Conservation (phyloP, 2,888 invertebrate genomes). For the Drosophila picticornis region DNA sequence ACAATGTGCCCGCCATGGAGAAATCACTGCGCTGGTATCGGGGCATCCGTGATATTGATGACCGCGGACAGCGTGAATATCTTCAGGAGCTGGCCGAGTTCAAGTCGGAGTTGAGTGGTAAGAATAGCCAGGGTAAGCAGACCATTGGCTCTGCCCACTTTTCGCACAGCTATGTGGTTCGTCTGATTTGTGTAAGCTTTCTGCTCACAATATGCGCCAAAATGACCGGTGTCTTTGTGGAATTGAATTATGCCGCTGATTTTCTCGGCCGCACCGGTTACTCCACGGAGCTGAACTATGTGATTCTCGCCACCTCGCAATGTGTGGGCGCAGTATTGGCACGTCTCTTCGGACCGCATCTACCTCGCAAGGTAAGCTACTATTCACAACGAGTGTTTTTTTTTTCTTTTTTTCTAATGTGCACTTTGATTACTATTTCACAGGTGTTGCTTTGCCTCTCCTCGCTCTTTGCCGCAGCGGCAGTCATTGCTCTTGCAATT, state of each 20-base stretch:
- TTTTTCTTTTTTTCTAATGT: background rate
- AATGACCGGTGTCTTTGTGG: constrained; percentile 78
- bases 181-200: constrained; percentile 68
- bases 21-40: constrained; percentile 83
- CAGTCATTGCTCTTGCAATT: constrained; percentile 62
- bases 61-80: constrained; percentile 74
- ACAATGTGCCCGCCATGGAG: constrained; percentile 71
- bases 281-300: constrained; percentile 59
- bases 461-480: constrained; percentile 64
- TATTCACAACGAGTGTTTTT: background rate
- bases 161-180: constrained; percentile 55
- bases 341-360: constrained; percentile 58
- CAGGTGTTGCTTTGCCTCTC: constrained; percentile 74
- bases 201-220: constrained; percentile 77
- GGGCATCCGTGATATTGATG: constrained; percentile 80
- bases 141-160: constrained; percentile 33
- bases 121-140: constrained; percentile 11
- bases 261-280: constrained; percentile 55
- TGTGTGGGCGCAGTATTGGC: constrained; percentile 72
- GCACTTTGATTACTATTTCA: background rate
- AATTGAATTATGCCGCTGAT: constrained; percentile 77
- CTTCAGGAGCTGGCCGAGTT: constrained; percentile 73
- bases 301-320: constrained; percentile 73
- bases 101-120: constrained; percentile 54
- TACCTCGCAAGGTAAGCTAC: constrained; percentile 74